phyloP scores from a whole-genome alignment of 2,797 vertebrate genomes.

The Platyrinchus mystaceus region DNA sequence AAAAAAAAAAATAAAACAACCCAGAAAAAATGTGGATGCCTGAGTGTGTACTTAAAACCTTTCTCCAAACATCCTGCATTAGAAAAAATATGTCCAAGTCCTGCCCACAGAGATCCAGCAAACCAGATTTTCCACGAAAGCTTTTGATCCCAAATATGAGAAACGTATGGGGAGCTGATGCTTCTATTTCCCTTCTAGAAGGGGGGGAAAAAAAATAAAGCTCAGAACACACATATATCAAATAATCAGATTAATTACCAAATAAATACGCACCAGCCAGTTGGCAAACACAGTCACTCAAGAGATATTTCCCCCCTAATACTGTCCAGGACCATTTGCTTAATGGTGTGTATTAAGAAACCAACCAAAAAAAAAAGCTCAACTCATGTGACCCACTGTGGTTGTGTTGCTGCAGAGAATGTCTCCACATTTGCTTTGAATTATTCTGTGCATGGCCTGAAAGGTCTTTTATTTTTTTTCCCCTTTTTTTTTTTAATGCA shows the following conservation, averaged over 20 bases:
- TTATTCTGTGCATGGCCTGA: background rate
- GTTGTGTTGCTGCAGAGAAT: background rate
- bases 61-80: background rate
- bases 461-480: fast-evolving
- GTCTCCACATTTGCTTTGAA: conserved; percentile 54
- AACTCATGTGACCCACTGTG: background rate
- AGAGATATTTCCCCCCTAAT: background rate
- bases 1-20: background rate
- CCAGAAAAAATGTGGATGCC: background rate
- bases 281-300: background rate
- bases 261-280: background rate
- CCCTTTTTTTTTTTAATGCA: background rate
- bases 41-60: background rate
- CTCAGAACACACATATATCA: background rate
- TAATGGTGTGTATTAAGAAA: background rate
- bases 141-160: background rate
- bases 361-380: background rate
- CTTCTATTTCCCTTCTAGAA: background rate
- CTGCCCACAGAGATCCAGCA: background rate
- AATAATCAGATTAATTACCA: background rate
- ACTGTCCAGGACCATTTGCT: background rate
- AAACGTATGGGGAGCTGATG: background rate
- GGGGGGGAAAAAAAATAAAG: background rate
- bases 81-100: background rate
- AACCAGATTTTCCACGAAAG: background rate